Base-by-base conservation (phyloP, 2,888 invertebrate genomes). In the Cephus pulcher region DNA sequence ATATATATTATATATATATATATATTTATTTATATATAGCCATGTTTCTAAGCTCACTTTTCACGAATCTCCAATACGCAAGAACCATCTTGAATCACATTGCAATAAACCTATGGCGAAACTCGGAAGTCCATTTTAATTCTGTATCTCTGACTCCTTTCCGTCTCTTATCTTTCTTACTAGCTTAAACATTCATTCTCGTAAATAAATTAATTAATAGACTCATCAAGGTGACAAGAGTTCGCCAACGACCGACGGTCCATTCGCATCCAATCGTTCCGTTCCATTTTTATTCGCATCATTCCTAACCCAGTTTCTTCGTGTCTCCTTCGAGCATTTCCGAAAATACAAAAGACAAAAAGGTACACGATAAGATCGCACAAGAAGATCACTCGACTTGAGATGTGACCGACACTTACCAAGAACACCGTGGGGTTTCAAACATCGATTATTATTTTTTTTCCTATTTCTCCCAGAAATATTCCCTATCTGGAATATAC, bases 401-500 rank as follows among this genome's bases (percentile, higher is more conserved):
- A 79, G 75, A 76, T 74, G 76, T 34, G 68, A 12, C n/a, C 76
- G 56, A 76, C 78, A 69, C 76, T 76, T 73, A 69, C 71, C 33
- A n/a, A 56, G 56, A 56, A 56, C 56, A 56, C 56, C 56, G 23
- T 56, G 23, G 56, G 56, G 56, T 23, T 56, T 56, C 23, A 56
- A 56, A 56, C 56, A 23, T 56, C 56, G 56, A 56, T 23, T 56
- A 23, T 23, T 56, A 9, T 23, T 73, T 33, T 75, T 70, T 35
- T 75, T 35, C 75, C 68, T 23, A n/a, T 9, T 73, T 76, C 75
- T 75, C 74, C 74, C 73, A 37, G 69, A 35, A 73, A 73, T 40
- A 80, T 77, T 79, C 76, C 33, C 75, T 78, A 74, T 78, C 68
- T 74, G 74, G 79, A 77, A 78, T 75, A 73, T 73, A 75, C 75